These are phyloP conservation scores for Tamias sibiricus DNA, from an alignment of 2,113 vertebrate genomes.

Conservation along the genomic window DNA sequence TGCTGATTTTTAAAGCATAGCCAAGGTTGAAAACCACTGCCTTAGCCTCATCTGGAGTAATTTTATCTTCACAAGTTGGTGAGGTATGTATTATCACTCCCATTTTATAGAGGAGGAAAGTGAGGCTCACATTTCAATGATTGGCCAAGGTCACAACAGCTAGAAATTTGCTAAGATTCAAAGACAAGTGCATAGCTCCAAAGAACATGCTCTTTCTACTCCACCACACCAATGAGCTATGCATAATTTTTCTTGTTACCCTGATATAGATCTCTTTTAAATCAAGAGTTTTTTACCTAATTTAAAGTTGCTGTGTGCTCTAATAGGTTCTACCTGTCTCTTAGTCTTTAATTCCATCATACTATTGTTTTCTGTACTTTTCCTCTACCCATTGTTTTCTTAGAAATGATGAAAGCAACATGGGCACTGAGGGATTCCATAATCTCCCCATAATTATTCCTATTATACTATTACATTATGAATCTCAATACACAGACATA, in stretches of 20 bases:
- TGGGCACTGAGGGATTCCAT: not conserved
- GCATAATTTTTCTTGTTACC: not conserved
- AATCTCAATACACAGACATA: not conserved
- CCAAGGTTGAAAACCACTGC: not conserved
- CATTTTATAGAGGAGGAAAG: slow-evolving; percentile 23
- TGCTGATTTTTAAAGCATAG: not conserved
- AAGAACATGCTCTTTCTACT: not conserved
- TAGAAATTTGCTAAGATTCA: slow-evolving; percentile 26
- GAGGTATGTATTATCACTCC: not conserved
- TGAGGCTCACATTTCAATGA: not conserved
- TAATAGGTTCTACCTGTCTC: not conserved
- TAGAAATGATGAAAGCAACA: slow-evolving; percentile 5
- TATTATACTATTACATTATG: not conserved
- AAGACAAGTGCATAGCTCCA: not conserved
- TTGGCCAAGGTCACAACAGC: not conserved
- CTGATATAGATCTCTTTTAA: not conserved
- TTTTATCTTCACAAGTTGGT: not conserved
- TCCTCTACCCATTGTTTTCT: not conserved
- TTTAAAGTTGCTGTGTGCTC: not conserved
- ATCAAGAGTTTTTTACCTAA: not conserved
- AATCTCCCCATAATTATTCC: not conserved
- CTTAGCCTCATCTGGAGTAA: not conserved
- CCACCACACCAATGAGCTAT: not conserved
- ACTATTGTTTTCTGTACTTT: not conserved
- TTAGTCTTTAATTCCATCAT: not conserved